Percentiles rank a stretch among this genome's conserved stretches.
Evolutionary conservation across 2,888 invertebrate genomes (phyloP).

Genomic region (Aleiodes testaceus): DNA sequence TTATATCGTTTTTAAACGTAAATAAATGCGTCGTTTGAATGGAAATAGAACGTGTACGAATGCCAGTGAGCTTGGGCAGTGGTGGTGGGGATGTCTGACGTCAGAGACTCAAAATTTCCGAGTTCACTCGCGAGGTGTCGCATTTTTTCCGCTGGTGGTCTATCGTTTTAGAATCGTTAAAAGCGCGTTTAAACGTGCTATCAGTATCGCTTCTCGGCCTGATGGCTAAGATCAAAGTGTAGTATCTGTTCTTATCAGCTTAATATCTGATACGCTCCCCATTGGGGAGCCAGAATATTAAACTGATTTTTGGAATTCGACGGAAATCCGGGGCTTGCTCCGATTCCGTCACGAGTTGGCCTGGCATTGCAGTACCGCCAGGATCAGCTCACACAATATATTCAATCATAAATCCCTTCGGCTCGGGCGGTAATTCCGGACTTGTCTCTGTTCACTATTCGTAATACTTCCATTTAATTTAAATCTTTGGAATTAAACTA

Average conservation of each 20-base stretch:
- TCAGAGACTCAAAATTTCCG: neutral
- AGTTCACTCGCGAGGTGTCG: neutral
- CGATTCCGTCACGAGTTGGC: neutral
- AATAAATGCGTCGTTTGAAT: too few species aligned
- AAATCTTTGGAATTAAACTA: too few species aligned
- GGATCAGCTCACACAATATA: neutral
- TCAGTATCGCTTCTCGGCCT: conserved; percentile 7
- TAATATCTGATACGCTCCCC: conserved; percentile 26
- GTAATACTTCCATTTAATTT: too few species aligned
- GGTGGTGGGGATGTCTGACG: neutral
- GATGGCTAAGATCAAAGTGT: conserved; percentile 33
- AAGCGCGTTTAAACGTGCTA: neutral
- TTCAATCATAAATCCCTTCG: too few species aligned
- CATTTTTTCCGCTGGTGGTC: neutral
- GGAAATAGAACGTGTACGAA: too few species aligned
- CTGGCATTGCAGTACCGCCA: conserved; percentile 27
- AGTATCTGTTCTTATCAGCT: conserved; percentile 32
- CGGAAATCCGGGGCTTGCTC: conserved; percentile 17
- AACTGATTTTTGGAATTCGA: conserved; percentile 26
- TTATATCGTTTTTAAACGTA: neutral
- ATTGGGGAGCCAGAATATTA: conserved; percentile 27
- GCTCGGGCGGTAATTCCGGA: too few species aligned
- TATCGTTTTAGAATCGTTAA: conserved; percentile 7
- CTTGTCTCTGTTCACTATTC: too few species aligned
- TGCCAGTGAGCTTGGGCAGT: too few species aligned